These are phyloP conservation scores for Lysiphlebus fabarum DNA, from an alignment of 1,140 invertebrate species.

Conservation along the genomic window DNA sequence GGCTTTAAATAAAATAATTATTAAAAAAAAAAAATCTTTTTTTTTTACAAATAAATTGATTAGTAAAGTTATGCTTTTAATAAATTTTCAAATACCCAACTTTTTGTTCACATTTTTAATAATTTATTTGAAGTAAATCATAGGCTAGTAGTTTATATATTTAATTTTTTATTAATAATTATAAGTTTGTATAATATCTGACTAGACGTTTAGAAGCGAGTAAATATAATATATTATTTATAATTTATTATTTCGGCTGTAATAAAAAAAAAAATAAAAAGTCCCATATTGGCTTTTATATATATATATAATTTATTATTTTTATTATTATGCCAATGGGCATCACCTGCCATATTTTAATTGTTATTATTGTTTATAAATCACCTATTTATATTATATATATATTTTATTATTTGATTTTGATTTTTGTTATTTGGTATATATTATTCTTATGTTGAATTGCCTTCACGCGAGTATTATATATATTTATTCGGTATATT, in stretches of 20 bases:
- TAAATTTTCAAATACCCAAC: too few relatives aligned
- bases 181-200: constrained; percentile 25
- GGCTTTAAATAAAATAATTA: too few relatives aligned
- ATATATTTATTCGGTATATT: neutral
- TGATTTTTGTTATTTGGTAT: constrained; percentile 9
- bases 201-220: constrained; percentile 32
- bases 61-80: too few relatives aligned
- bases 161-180: constrained; percentile 40
- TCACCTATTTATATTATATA: too few relatives aligned
- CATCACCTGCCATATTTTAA: neutral
- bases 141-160: constrained; percentile 50
- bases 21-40: too few relatives aligned
- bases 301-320: constrained; percentile 21
- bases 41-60: too few relatives aligned
- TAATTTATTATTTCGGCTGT: constrained; percentile 21
- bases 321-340: constrained; percentile 9
- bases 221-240: constrained; percentile 29
- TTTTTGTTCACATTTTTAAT: constrained; percentile 29
- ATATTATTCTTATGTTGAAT: constrained; percentile 11
- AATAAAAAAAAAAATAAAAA: too few relatives aligned
- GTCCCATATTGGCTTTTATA: constrained; percentile 11
- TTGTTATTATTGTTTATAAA: neutral
- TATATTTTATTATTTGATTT: constrained; percentile 17
- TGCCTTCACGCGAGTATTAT: constrained; percentile 21
- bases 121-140: constrained; percentile 26